phyloP scores from a whole-genome alignment of 2,888 invertebrate genomes.

The Amblyjoppa proteus region DNA sequence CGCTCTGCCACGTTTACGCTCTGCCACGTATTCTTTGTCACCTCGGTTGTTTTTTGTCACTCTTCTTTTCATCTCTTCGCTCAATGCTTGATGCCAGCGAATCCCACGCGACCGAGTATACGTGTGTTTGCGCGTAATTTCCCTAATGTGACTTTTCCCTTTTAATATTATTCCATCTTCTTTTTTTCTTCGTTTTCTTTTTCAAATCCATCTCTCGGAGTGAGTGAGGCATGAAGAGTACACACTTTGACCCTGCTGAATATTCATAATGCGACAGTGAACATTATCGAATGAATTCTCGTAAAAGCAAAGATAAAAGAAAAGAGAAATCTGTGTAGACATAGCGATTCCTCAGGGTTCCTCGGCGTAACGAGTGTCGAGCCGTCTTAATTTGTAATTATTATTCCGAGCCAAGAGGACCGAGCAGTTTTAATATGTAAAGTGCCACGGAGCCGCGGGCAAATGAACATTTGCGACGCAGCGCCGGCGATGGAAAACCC shows the following conservation, averaged over 20 bases:
- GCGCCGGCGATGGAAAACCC: not conserved
- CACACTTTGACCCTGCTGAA: constrained; percentile 10
- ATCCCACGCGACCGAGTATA: constrained; percentile 1
- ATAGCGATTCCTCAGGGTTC: not conserved
- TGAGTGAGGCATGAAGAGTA: not conserved
- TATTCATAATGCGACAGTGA: constrained; percentile 11
- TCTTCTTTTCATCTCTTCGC: not conserved
- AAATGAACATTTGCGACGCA: constrained; percentile 19
- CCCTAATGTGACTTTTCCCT: constrained; percentile 40
- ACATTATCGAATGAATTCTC: constrained; percentile 7
- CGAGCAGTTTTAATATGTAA: constrained; percentile 54
- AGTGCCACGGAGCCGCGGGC: constrained; percentile 29
- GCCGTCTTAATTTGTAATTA: constrained; percentile 56
- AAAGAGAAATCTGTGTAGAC: not conserved
- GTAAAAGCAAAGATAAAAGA: not conserved
- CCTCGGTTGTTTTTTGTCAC: not conserved
- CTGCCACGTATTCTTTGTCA: not conserved
- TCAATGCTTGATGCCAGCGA: constrained; percentile 37
- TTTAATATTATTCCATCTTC: constrained; percentile 15
- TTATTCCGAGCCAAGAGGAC: constrained; percentile 15
- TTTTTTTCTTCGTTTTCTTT: constrained; percentile 13
- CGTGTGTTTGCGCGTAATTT: constrained; percentile 56
- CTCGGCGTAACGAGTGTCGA: constrained; percentile 21
- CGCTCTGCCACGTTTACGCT: constrained; percentile 25
- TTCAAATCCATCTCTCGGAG: not conserved